These are phyloP conservation scores for Tethea ocularis DNA, from an alignment of 2,888 invertebrate species.

Conservation along the genomic window DNA sequence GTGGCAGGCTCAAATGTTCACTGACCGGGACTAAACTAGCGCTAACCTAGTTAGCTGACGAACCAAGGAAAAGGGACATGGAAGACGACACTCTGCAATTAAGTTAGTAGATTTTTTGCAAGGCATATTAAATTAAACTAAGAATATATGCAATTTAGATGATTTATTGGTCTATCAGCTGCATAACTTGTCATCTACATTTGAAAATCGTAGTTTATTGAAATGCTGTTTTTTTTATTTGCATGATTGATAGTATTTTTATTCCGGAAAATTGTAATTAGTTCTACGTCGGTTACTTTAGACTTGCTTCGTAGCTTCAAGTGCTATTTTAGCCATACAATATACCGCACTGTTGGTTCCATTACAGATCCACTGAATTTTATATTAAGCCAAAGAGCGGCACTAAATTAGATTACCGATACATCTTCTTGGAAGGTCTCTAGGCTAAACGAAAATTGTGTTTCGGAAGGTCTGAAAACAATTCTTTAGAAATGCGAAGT, in stretches of 20 bases:
- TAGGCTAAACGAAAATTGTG: neutral
- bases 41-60: conserved; percentile 34
- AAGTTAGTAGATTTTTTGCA: neutral
- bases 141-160: neutral
- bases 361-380: neutral
- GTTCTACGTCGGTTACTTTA: neutral
- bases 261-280: no score
- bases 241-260: no score
- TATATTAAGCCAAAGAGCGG: conserved; percentile 1
- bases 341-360: neutral
- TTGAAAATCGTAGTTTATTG: no score
- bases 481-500: no score
- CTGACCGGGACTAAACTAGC: conserved; percentile 12
- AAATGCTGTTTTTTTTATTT: no score
- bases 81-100: conserved; percentile 1
- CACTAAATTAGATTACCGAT: neutral
- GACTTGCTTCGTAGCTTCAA: neutral
- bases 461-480: neutral
- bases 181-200: no score
- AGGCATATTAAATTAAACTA: no score
- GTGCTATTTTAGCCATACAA: neutral
- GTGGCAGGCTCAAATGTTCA: conserved; percentile 14
- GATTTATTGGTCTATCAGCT: no score
- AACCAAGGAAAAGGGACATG: conserved; percentile 27
- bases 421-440: neutral